Conservation (phyloP, 2,113 vertebrate genomes). For the Calcarius ornatus region DNA sequence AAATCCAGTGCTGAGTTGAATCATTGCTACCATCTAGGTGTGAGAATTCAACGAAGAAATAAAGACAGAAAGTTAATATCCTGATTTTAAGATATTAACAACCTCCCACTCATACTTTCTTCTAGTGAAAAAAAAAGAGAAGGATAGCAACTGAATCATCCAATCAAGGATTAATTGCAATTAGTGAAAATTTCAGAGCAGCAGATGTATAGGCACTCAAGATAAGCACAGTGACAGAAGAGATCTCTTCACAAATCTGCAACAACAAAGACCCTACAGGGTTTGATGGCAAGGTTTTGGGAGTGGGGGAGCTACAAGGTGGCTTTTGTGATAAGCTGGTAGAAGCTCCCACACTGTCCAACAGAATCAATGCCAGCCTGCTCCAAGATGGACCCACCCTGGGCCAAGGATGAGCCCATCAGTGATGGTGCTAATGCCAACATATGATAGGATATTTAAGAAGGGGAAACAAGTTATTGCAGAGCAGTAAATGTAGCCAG, state of each 20-base stretch:
- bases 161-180: conserved; percentile 4
- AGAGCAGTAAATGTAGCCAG: neutral
- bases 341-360: neutral
- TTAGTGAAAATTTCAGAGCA: neutral
- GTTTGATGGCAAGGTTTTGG: neutral
- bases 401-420: neutral
- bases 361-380: neutral
- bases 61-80: neutral
- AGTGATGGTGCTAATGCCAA: rapidly evolving
- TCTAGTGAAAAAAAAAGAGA: neutral
- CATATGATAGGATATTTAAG: neutral
- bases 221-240: neutral
- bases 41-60: neutral
- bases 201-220: neutral
- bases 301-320: rapidly evolving
- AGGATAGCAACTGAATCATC: neutral
- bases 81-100: neutral
- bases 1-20: neutral
- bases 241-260: neutral
- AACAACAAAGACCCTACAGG: rapidly evolving
- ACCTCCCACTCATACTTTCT: neutral
- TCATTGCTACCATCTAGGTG: neutral
- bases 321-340: neutral
- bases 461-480: neutral
- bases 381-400: rapidly evolving